A percentile compares a stretch with the other conserved stretches of the same genome.
These are phyloP conservation scores for Alligator sinensis DNA, from an alignment of 2,113 vertebrate genomes.

Conservation along the genomic window DNA sequence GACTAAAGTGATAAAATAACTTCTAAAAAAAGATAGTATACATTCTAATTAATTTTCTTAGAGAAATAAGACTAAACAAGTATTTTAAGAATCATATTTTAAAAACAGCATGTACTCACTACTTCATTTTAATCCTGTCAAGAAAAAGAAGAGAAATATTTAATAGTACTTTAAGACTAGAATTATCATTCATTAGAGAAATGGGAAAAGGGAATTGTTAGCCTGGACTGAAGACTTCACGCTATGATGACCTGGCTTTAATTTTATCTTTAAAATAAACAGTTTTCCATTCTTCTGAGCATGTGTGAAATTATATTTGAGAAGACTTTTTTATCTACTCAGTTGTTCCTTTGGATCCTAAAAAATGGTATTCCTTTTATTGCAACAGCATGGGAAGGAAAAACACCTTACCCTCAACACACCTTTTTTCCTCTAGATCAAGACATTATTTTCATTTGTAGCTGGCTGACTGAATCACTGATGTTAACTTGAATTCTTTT, in stretches of 20 bases:
- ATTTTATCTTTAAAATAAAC: not conserved
- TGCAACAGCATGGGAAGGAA: not conserved
- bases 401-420: not conserved
- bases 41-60: not conserved
- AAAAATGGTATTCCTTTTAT: not conserved
- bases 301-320: not conserved
- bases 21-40: not conserved
- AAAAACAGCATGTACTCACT: not conserved
- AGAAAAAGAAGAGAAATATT: not conserved
- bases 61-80: not conserved
- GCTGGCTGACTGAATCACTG: not conserved
- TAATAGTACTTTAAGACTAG: not conserved
- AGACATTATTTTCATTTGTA: not conserved
- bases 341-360: not conserved
- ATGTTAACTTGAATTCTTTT: not conserved
- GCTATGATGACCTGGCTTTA: not conserved
- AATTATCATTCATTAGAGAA: not conserved
- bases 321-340: not conserved
- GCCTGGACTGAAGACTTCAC: not conserved
- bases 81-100: not conserved
- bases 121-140: not conserved
- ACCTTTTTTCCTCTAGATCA: not conserved
- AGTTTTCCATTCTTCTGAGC: constrained; percentile 11
- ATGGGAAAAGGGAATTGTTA: not conserved
- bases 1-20: constrained; percentile 12